Evolutionary conservation across 2,113 vertebrate genomes (phyloP).

Genomic region (Jacana jacana): DNA sequence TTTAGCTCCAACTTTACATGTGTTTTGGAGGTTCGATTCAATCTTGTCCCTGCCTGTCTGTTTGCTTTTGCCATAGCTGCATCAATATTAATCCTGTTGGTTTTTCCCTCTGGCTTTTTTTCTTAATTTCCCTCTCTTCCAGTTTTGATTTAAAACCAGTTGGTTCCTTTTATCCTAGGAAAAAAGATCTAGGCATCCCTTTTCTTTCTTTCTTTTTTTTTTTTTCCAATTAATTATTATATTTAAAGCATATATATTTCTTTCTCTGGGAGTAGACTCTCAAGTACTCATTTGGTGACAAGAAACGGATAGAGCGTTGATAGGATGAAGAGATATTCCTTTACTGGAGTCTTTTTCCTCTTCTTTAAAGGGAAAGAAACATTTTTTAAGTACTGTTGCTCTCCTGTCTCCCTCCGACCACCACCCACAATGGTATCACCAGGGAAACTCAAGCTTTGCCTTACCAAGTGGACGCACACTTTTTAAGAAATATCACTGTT

Average conservation of each 20-base stretch:
- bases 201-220: neutral
- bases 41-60: slow-evolving; percentile 72
- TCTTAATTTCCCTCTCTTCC: slow-evolving; percentile 4
- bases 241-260: neutral
- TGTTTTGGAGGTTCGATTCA: slow-evolving; percentile 74
- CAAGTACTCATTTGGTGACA: neutral
- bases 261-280: neutral
- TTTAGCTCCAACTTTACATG: slow-evolving; percentile 78
- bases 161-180: neutral
- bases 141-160: slow-evolving; percentile 3
- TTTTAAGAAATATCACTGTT: neutral
- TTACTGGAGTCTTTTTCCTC: neutral
- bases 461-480: neutral
- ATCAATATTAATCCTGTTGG: slow-evolving; percentile 71
- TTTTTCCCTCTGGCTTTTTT: slow-evolving; percentile 52
- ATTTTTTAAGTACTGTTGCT: neutral
- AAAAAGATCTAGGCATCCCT: neutral
- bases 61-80: slow-evolving; percentile 65
- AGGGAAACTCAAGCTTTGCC: neutral
- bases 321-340: neutral
- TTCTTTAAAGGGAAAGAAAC: neutral
- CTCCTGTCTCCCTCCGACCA: neutral
- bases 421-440: neutral
- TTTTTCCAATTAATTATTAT: neutral
- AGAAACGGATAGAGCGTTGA: neutral